Evolutionary conservation across 2,888 invertebrate species (phyloP), one percentile per base, ranked within the genome.

Genomic region (Eudasyphora cyanicolor): DNA sequence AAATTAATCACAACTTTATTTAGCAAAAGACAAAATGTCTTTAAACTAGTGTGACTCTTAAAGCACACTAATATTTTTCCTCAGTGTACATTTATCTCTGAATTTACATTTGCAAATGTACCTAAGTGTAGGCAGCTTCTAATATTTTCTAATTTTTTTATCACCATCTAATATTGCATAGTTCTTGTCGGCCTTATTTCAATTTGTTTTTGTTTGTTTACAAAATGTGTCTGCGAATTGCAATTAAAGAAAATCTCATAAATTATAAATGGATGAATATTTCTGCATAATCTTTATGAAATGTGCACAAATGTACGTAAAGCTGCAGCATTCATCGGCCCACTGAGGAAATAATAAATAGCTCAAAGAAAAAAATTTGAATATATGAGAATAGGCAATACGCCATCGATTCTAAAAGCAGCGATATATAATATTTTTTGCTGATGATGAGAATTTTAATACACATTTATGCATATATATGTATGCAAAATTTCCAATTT

Each of bases 191-290:
- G 14, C 57, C 57, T 27, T 57, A 57, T 27, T 57, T 57, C 1
- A 38, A 57, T 27, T 14, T 54, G 57, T 57, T 27, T n/a, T n/a
- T 57, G 14, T 57, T 27, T 57, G 24, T 24, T 24, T 27, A 24
- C 57, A 67, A 67, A 67, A 21, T n/a, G 8, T 38, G 67, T 67
- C 67, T 67, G n/a, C 38, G 67, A 35, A 21, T 38, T 67, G 67
- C 42, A 67, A 67, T 42, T 67, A 67, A 67, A 67, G n/a, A n/a
- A 67, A 42, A 24, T 42, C 38, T 2, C 42, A 67, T 67, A 38
- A 67, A 67, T 38, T 67, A 14, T 24, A 57, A 3, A 27, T 14
- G 12, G 10, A 54, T 6, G 45, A n/a, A n/a, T n/a, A n/a, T n/a
- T n/a, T n/a, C n/a, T n/a, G n/a, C n/a, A n/a, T n/a, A n/a, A n/a